Evolutionary conservation across 2,888 invertebrate species (phyloP).

Genomic region (Ctenicera cuprea): DNA sequence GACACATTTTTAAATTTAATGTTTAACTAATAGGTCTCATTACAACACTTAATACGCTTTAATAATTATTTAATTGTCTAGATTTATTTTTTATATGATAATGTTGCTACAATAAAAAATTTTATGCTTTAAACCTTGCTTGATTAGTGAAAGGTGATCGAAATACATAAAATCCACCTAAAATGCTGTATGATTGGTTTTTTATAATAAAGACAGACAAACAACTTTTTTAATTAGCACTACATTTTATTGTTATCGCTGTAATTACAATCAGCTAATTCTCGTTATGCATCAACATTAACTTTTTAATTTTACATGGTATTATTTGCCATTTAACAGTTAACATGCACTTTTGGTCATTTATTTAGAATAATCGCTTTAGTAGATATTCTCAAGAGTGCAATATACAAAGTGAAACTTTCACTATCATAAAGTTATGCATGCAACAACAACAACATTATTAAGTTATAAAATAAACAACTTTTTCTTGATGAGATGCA

Average conservation of each 20-base stretch:
- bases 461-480: conserved; percentile 12
- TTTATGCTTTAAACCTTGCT: background rate
- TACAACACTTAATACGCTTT: background rate
- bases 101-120: background rate
- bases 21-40: background rate
- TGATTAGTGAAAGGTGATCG: background rate
- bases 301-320: background rate
- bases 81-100: too few relatives aligned
- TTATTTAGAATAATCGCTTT: conserved; percentile 32
- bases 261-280: conserved; percentile 20
- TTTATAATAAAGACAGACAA: too few relatives aligned
- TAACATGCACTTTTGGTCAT: conserved; percentile 34
- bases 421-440: conserved; percentile 15
- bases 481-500: background rate
- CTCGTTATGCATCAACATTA: conserved; percentile 3
- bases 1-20: background rate
- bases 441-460: conserved; percentile 7
- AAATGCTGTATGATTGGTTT: background rate
- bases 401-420: conserved; percentile 25
- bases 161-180: background rate
- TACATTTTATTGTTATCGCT: conserved; percentile 22
- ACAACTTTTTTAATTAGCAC: too few relatives aligned
- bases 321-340: conserved; percentile 20
- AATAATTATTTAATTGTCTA: background rate
- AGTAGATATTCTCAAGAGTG: conserved; percentile 18